Evolutionary conservation across 2,113 vertebrate species (phyloP).

Genomic region (Pterocles gutturalis): DNA sequence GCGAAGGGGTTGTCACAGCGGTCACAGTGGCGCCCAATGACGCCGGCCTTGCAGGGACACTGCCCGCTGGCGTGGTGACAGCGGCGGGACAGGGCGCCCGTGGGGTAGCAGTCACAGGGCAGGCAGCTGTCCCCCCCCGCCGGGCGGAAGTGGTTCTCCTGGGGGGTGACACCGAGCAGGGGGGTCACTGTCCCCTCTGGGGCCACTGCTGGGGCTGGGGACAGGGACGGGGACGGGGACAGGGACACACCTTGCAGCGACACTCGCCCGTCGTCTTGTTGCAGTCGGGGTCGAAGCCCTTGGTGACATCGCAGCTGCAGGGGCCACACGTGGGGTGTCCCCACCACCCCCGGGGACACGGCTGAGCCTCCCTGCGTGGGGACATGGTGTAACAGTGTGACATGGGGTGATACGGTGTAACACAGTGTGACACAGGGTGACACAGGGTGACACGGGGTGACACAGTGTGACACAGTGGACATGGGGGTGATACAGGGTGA

Average conservation of each 20-base stretch:
- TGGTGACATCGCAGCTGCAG: constrained; percentile 86
- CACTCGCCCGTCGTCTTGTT: constrained; percentile 94
- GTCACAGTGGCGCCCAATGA: constrained; percentile 94
- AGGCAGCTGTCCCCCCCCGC: constrained; percentile 81
- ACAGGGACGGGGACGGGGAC: background rate
- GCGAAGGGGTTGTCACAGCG: constrained; percentile 97
- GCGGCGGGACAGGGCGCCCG: constrained; percentile 89
- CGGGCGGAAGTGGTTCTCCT: constrained; percentile 93
- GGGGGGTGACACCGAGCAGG: background rate
- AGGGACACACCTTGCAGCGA: constrained; percentile 87
- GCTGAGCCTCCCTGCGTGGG: constrained; percentile 84
- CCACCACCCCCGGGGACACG: constrained; percentile 95
- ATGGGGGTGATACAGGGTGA: no score
- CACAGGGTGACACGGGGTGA: background rate
- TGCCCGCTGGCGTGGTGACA: constrained; percentile 88
- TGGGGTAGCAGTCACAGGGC: constrained; percentile 92
- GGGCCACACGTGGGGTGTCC: constrained; percentile 93
- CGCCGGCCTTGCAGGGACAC: constrained; percentile 92
- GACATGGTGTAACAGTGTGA: no score
- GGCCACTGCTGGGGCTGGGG: background rate
- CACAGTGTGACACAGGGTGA: no score
- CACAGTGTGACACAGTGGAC: no score
- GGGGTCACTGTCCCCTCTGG: rapidly evolving
- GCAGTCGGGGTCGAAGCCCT: constrained; percentile 93
- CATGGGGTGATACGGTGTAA: no score